These are phyloP conservation scores for Linepithema humile DNA, from an alignment of 1,140 invertebrate species.

Conservation along the genomic window DNA sequence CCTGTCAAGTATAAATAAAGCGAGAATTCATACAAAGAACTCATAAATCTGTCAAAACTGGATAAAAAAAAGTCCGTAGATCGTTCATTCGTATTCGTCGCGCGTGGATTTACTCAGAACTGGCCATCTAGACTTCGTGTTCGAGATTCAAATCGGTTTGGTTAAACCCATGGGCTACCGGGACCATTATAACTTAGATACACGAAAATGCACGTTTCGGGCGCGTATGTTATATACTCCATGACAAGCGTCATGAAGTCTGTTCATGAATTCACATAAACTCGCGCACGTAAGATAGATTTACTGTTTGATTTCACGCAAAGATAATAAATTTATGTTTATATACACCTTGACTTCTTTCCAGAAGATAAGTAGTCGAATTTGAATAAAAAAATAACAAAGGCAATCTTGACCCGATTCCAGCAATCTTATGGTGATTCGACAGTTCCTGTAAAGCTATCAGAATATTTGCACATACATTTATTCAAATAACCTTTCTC, in stretches of 20 bases:
- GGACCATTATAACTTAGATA: constrained; percentile 71
- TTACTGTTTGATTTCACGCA: background rate
- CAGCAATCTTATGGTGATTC: no score
- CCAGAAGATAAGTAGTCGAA: background rate
- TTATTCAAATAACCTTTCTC: no score
- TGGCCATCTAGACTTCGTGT: constrained; percentile 42
- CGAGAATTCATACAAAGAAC: background rate
- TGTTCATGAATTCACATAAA: constrained; percentile 20
- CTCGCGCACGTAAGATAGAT: background rate
- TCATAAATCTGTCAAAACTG: constrained; percentile 14
- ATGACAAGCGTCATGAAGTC: constrained; percentile 1
- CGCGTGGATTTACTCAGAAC: background rate
- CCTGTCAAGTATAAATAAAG: background rate
- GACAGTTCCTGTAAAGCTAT: no score
- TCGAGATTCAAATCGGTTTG: constrained; percentile 61
- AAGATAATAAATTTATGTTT: background rate
- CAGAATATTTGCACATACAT: no score
- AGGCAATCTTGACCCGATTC: background rate
- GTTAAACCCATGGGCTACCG: constrained; percentile 35
- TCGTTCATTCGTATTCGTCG: constrained; percentile 60
- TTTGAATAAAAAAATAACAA: background rate
- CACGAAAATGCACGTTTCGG: constrained; percentile 11
- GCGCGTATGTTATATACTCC: background rate
- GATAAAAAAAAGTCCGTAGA: background rate
- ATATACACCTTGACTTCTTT: background rate